Percentiles rank a stretch among this genome's conserved stretches.
Conservation (phyloP, 2,797 vertebrate genomes). For the Muscicapa comitata region DNA sequence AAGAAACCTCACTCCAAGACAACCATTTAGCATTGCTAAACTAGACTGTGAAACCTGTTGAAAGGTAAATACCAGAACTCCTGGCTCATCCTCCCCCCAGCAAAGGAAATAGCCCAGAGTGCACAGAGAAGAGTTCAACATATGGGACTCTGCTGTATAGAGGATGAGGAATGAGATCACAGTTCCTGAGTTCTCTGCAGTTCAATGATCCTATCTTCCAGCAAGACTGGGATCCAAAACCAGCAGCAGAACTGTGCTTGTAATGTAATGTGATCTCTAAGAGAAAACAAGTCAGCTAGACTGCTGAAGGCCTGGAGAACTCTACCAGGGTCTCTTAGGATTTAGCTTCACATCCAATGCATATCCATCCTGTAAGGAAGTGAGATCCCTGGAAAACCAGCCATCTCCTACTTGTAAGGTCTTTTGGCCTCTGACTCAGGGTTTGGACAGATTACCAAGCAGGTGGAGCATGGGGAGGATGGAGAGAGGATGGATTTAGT, state of each 20-base stretch:
- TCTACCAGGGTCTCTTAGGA: not conserved
- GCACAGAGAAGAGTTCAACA: not conserved
- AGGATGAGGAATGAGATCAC: not conserved
- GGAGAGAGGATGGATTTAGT: not conserved
- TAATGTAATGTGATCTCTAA: not conserved
- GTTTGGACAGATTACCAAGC: not conserved
- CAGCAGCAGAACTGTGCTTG: not conserved
- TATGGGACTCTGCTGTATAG: not conserved
- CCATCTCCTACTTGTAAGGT: not conserved
- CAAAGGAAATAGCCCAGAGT: not conserved
- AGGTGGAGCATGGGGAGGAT: not conserved
- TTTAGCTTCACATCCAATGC: not conserved
- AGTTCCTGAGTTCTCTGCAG: not conserved
- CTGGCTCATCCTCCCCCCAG: not conserved
- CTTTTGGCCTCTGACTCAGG: not conserved
- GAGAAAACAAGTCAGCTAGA: not conserved
- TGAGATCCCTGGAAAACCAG: not conserved
- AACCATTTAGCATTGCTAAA: not conserved
- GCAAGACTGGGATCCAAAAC: not conserved
- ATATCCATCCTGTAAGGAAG: not conserved
- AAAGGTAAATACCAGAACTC: not conserved
- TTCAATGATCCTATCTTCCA: not conserved
- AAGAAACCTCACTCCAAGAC: not conserved
- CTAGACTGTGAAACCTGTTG: not conserved
- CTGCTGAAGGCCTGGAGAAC: not conserved